These are phyloP conservation scores for Pelvicachromis taeniatus DNA, from an alignment of 2,113 vertebrate species.

Conservation along the genomic window DNA sequence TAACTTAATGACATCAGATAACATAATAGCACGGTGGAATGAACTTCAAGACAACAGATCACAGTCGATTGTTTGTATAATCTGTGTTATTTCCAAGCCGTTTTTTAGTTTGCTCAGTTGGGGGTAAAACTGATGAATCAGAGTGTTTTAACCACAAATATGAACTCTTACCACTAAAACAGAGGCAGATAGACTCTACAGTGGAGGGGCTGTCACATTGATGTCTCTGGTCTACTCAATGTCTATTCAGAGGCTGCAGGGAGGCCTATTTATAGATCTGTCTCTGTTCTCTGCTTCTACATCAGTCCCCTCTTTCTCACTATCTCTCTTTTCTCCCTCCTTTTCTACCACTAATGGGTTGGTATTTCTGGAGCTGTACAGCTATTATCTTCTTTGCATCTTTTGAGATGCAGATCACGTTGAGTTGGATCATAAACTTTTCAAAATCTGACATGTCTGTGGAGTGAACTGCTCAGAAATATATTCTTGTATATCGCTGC, in stretches of 20 bases:
- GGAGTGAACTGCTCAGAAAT: not conserved
- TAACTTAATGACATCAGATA: not conserved
- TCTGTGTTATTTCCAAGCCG: not conserved
- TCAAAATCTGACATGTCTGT: not conserved
- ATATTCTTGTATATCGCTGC: not conserved
- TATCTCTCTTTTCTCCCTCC: constrained; percentile 13
- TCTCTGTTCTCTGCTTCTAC: constrained; percentile 50
- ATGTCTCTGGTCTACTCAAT: constrained; percentile 65
- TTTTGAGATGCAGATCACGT: constrained; percentile 32
- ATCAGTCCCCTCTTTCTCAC: constrained; percentile 39
- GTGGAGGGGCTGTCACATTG: constrained; percentile 60
- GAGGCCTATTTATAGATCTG: constrained; percentile 68
- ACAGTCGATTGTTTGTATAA: not conserved
- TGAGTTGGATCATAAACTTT: constrained; percentile 8
- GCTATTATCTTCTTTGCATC: constrained; percentile 35
- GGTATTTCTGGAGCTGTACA: constrained; percentile 55
- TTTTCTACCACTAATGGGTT: constrained; percentile 30
- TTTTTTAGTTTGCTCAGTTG: not conserved
- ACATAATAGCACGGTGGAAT: not conserved
- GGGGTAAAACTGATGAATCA: constrained; percentile 32
- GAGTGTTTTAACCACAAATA: not conserved
- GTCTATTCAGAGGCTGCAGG: constrained; percentile 68
- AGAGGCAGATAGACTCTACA: constrained; percentile 20
- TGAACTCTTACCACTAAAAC: constrained; percentile 24
- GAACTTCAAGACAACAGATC: not conserved